phyloP scores from a whole-genome alignment of 2,888 invertebrate species.

The Marasmarcha lunaedactyla region DNA sequence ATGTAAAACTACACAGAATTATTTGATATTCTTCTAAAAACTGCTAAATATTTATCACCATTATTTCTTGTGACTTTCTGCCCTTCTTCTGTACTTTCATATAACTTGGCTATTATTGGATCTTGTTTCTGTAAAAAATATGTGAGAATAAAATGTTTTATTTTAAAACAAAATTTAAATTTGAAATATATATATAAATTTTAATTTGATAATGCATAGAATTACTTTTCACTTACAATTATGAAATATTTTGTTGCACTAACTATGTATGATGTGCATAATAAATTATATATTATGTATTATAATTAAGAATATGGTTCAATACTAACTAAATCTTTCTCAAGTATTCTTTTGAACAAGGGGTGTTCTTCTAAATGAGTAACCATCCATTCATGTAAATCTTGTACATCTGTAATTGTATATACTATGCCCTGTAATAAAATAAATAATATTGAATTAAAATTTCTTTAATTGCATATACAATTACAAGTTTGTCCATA shows the following conservation, averaged over 20 bases:
- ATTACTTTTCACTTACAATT: too few relatives aligned
- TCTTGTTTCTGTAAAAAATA: conserved; percentile 76
- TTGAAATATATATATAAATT: too few relatives aligned
- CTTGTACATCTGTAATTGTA: conserved; percentile 97
- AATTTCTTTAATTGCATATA: not conserved
- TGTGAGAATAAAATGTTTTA: too few relatives aligned
- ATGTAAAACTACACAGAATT: too few relatives aligned
- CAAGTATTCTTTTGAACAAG: conserved; percentile 81
- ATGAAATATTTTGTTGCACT: too few relatives aligned
- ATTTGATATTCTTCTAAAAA: conserved; percentile 77
- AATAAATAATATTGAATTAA: conserved; percentile 8
- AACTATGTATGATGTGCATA: too few relatives aligned
- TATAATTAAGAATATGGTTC: too few relatives aligned
- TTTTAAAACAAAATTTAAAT: too few relatives aligned
- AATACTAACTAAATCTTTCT: conserved; percentile 80
- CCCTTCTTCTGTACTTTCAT: conserved; percentile 96
- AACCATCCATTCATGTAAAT: conserved; percentile 97
- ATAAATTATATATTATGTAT: too few relatives aligned
- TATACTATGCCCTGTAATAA: conserved; percentile 85
- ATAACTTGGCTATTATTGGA: conserved; percentile 89
- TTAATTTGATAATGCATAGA: too few relatives aligned
- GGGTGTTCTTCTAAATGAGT: conserved; percentile 91
- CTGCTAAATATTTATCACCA: conserved; percentile 93
- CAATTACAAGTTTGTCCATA: too few relatives aligned
- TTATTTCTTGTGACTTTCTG: conserved; percentile 96